These are phyloP conservation scores for Cephus nigrinus DNA, from an alignment of 2,888 invertebrate species.

Conservation along the genomic window DNA sequence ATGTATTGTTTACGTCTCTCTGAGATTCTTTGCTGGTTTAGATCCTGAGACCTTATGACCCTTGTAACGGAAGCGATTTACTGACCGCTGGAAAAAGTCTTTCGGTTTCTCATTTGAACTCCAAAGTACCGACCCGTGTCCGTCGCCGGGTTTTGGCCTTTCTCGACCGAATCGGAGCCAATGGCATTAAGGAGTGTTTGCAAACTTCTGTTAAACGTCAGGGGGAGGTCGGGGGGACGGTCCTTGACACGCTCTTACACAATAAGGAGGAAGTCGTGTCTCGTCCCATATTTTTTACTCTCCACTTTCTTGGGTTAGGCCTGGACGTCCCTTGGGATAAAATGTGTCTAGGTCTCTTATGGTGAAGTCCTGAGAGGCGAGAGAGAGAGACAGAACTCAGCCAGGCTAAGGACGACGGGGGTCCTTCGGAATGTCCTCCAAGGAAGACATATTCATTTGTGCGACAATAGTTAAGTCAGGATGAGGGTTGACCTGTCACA, in stretches of 20 bases:
- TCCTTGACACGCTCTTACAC: conserved; percentile 24
- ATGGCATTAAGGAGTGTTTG: conserved; percentile 34
- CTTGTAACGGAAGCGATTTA: not conserved
- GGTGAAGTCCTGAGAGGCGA: not conserved
- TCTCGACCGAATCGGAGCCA: not conserved
- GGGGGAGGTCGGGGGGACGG: not conserved
- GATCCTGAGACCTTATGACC: not conserved
- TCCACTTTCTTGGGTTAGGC: not conserved
- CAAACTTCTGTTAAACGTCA: conserved; percentile 37
- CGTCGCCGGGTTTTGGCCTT: not conserved
- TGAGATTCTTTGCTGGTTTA: not conserved
- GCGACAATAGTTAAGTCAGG: not conserved
- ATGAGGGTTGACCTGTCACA: not conserved
- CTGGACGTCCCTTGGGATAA: not conserved
- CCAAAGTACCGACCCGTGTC: not conserved
- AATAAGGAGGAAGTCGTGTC: conserved; percentile 37
- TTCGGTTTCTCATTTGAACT: not conserved
- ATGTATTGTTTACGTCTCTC: not conserved
- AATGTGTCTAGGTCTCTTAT: not conserved
- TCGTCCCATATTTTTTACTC: not conserved
- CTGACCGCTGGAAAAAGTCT: not conserved
- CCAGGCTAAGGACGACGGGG: not conserved
- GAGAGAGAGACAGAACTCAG: not conserved
- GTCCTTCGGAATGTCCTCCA: not conserved
- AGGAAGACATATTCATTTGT: not conserved